phyloP scores from a whole-genome alignment of 2,797 vertebrate genomes.

The Sylvia borin region DNA sequence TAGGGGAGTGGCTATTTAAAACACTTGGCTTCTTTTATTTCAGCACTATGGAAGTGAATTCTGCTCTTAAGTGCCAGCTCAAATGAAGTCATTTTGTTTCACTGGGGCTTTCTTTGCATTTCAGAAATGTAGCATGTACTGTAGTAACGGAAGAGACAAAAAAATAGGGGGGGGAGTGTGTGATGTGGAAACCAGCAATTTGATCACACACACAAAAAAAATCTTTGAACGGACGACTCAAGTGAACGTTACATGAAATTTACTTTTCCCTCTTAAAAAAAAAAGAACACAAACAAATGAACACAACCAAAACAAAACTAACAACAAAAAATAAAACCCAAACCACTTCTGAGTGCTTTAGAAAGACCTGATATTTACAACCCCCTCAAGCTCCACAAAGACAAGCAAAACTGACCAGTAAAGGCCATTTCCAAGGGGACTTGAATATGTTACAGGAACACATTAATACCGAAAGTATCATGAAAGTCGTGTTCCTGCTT shows the following conservation, averaged over 20 bases:
- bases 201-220: not conserved
- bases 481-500: not conserved
- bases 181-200: constrained; percentile 12
- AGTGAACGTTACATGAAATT: constrained; percentile 7
- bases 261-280: not conserved
- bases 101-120: constrained; percentile 71
- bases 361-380: constrained; percentile 25
- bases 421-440: not conserved
- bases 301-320: not conserved
- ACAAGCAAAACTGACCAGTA: constrained; percentile 1
- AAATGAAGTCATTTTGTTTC: constrained; percentile 83
- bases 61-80: constrained; percentile 78
- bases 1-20: constrained; percentile 86
- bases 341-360: not conserved
- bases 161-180: not conserved
- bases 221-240: not conserved
- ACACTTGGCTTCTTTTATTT: constrained; percentile 90
- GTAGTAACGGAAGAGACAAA: constrained; percentile 28
- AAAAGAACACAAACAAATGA: not conserved
- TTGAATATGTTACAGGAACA: not conserved
- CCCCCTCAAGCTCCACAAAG: constrained; percentile 3
- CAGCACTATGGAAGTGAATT: constrained; percentile 83
- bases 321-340: not conserved
- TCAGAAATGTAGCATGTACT: constrained; percentile 47
- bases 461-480: not conserved